A percentile compares a stretch with the other conserved stretches of the same genome.
These are phyloP conservation scores for Buphagus erythrorhynchus DNA, from an alignment of 2,797 vertebrate species.

Conservation along the genomic window DNA sequence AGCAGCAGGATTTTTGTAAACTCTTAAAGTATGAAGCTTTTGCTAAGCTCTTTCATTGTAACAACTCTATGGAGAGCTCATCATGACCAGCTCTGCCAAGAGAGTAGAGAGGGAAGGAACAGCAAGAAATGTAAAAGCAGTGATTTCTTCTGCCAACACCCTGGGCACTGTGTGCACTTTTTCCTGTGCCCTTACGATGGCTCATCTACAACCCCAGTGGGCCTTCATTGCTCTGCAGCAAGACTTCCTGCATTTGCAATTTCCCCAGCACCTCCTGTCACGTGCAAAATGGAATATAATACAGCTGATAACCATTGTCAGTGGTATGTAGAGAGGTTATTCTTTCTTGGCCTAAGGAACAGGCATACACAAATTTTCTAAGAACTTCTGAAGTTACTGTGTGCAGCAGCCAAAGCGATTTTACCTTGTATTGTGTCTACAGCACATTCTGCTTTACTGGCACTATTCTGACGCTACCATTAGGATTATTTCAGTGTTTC, in stretches of 20 bases:
- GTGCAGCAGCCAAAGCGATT: fast-evolving
- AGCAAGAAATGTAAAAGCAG: background rate
- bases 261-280: background rate
- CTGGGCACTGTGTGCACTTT: background rate
- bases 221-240: background rate
- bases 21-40: background rate
- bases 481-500: constrained; percentile 30
- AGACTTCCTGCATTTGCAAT: background rate
- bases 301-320: background rate
- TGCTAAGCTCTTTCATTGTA: background rate
- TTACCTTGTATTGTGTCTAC: background rate
- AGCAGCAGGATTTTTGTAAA: background rate
- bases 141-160: background rate
- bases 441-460: background rate
- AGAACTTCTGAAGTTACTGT: background rate
- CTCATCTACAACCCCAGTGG: fast-evolving
- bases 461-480: background rate
- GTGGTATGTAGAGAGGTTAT: background rate
- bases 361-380: background rate
- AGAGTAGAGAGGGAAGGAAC: background rate
- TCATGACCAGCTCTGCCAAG: background rate
- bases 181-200: fast-evolving
- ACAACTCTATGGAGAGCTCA: background rate
- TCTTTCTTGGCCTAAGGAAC: background rate
- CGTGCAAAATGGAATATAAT: background rate